These are phyloP conservation scores for Conger conger DNA, from an alignment of 2,113 vertebrate species.

Conservation along the genomic window DNA sequence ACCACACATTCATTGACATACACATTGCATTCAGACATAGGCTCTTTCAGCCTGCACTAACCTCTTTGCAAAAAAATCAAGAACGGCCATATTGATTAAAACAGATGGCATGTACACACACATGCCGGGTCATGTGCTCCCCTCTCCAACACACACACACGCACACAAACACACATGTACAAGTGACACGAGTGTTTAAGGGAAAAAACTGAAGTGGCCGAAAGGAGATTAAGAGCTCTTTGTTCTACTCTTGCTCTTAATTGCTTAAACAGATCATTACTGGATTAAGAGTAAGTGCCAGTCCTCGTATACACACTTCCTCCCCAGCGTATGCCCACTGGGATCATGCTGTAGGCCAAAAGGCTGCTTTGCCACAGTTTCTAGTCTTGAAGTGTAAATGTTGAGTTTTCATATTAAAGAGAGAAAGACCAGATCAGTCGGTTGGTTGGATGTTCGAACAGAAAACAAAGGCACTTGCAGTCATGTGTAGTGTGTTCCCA, in stretches of 20 bases:
- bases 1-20: too few species aligned
- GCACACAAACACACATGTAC: conserved; percentile 17
- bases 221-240: conserved; percentile 5
- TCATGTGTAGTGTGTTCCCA: neutral
- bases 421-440: neutral
- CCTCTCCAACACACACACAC: neutral
- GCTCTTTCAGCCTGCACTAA: neutral
- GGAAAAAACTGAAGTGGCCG: conserved; percentile 1
- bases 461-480: neutral
- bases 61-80: neutral
- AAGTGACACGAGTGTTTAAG: conserved; percentile 11
- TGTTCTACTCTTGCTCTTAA: conserved; percentile 21
- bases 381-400: neutral
- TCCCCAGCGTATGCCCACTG: neutral
- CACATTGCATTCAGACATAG: too few species aligned
- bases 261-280: conserved; percentile 19
- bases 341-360: neutral
- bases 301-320: neutral
- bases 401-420: neutral
- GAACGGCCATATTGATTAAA: neutral
- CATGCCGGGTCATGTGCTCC: neutral
- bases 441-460: neutral
- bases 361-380: neutral
- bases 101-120: neutral
- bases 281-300: conserved; percentile 9